Base-by-base conservation (phyloP, 2,113 vertebrate genomes). In the Paratilapia polleni region DNA sequence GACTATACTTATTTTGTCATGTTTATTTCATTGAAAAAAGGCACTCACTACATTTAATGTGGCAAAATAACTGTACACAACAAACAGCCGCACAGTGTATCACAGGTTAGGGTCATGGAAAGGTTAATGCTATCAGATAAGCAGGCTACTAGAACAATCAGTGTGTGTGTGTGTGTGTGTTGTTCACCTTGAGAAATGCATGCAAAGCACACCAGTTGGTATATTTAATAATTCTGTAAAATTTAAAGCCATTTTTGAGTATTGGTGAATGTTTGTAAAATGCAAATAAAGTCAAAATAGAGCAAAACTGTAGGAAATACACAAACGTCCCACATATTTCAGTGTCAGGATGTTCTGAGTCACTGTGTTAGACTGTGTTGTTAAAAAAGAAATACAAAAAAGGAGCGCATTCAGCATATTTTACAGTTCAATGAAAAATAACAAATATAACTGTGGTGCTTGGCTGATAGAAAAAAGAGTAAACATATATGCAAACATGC, bases 11-110 rank as follows among this genome's bases (percentile, higher is more conserved):
- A 9, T 70, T 49, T 70, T 28, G 64, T 70, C 47, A 54, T 90
- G 49, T 95, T 94, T 94, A 95, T 95, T 95, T 78, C 77, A 4
- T 77, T 86, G 83, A 81, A 87, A 94, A 47, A 96, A 95, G 94
- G 95, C 95, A 95, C 95, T 95, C 94, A 94, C 92, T 94, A 95
- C 93, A 93, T 92, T 92, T 90, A 88, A 93, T 85, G 91, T 90
- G 89, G 88, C 90, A 89, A 92, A 89, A 82, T 84, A 83, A 86
- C 88, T 89, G 83, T 86, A 85, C 89, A 92, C 87, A 92, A 90
- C 70, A 87, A 79, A 82, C 52, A 47, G 43, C 79, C 10, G 14
- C 68, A 19, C 61, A 82, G 77, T 68, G 87, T 75, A n/a, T 90
- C 91, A 92, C 87, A 91, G 80, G 70, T 80, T 66, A 83, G 78